These are phyloP conservation scores for Phalangium opilio DNA, from an alignment of 2,888 invertebrate genomes.

Conservation along the genomic window DNA sequence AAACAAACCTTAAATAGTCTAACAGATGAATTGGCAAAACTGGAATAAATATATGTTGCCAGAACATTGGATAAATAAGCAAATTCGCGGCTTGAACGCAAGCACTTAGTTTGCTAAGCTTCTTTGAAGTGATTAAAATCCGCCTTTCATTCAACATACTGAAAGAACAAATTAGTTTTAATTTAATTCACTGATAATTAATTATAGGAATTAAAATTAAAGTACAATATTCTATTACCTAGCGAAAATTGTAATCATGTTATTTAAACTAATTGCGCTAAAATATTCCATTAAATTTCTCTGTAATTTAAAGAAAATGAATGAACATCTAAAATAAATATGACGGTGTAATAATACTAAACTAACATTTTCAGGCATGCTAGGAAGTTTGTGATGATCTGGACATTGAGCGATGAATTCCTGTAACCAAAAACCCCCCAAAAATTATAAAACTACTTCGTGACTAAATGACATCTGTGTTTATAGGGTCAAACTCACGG, in stretches of 20 bases:
- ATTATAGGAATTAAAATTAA: neutral
- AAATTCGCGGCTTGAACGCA: slow-evolving; percentile 73
- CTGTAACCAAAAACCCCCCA: slow-evolving; percentile 33
- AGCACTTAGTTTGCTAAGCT: slow-evolving; percentile 74
- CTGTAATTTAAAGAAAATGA: slow-evolving; percentile 38
- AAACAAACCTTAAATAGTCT: slow-evolving; percentile 54
- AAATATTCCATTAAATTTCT: slow-evolving; percentile 93
- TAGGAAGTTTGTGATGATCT: slow-evolving; percentile 66
- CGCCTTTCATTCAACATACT: slow-evolving; percentile 83
- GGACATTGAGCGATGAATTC: slow-evolving; percentile 63
- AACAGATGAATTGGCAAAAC: slow-evolving; percentile 74
- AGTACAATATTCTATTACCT: slow-evolving; percentile 32
- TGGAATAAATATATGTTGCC: slow-evolving; percentile 98
- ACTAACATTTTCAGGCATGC: slow-evolving; percentile 90
- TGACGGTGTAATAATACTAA: neutral
- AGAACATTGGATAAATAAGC: slow-evolving; percentile 92
- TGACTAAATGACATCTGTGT: too few relatives aligned
- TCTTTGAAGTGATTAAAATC: slow-evolving; percentile 79
- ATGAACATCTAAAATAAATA: neutral
- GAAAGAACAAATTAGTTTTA: slow-evolving; percentile 16
- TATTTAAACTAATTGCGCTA: slow-evolving; percentile 83
- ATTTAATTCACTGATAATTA: neutral
- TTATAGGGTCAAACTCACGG: neutral
- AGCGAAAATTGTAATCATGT: slow-evolving; percentile 91
- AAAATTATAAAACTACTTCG: too few relatives aligned